These are phyloP conservation scores for Anseranas semipalmata DNA, from an alignment of 2,113 vertebrate genomes.

Conservation along the genomic window DNA sequence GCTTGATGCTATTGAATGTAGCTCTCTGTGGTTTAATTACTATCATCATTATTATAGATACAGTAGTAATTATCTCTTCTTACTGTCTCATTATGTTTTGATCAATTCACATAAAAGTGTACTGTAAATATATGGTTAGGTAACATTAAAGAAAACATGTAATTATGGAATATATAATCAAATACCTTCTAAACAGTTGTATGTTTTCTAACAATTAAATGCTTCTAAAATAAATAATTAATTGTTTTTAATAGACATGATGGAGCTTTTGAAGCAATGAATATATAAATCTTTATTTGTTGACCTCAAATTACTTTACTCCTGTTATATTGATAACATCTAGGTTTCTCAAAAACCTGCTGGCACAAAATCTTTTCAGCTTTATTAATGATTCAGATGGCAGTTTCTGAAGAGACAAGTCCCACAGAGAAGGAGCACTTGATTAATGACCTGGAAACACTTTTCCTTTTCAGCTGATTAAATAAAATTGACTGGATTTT, in stretches of 20 bases:
- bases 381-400: constrained; percentile 89
- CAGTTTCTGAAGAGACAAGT: constrained; percentile 87
- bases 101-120: constrained; percentile 83
- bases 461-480: constrained; percentile 98
- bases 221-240: constrained; percentile 65
- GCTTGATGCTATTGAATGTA: constrained; percentile 68
- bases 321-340: constrained; percentile 80
- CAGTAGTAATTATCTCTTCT: constrained; percentile 81
- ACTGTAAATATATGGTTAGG: constrained; percentile 82
- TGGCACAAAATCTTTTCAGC: constrained; percentile 79
- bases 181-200: constrained; percentile 70
- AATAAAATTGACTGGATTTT: constrained; percentile 97
- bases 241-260: constrained; percentile 58
- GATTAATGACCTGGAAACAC: constrained; percentile 97
- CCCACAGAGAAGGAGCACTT: constrained; percentile 86
- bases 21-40: constrained; percentile 80
- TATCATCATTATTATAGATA: constrained; percentile 81
- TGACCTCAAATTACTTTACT: constrained; percentile 81
- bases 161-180: constrained; percentile 82
- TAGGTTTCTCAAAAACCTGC: constrained; percentile 81
- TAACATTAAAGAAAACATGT: constrained; percentile 81
- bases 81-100: constrained; percentile 82
- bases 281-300: constrained; percentile 73
- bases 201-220: constrained; percentile 72
- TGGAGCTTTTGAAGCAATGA: constrained; percentile 42